These are phyloP conservation scores for Montipora cactus DNA, from an alignment of 64 coral and sea anemone species.

Conservation along the genomic window DNA sequence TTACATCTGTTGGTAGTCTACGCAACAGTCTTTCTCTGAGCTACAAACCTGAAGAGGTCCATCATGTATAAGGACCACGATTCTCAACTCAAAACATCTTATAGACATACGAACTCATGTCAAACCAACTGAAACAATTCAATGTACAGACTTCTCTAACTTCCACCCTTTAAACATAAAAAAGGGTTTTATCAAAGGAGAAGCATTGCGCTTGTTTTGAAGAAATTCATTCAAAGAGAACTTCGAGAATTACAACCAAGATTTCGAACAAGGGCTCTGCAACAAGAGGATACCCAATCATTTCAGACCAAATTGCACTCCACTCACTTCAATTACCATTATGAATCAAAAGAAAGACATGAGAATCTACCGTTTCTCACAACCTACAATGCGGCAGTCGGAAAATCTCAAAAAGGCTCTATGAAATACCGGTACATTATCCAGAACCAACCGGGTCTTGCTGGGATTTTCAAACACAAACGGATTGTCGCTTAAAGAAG, in stretches of 20 bases:
- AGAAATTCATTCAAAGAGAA: neutral
- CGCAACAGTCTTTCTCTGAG: too few relatives aligned
- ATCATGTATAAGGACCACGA: too few relatives aligned
- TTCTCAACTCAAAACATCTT: too few relatives aligned
- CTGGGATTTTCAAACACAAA: too few relatives aligned
- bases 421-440: neutral
- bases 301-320: too few relatives aligned
- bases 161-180: neutral
- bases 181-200: too few relatives aligned
- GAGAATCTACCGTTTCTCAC: conserved; percentile 2
- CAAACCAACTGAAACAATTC: neutral
- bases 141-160: neutral
- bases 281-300: neutral
- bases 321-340: too few relatives aligned
- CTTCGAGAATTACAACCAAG: neutral
- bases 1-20: too few relatives aligned
- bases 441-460: too few relatives aligned
- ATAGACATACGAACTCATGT: neutral
- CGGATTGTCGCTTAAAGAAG: too few relatives aligned
- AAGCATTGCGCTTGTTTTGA: neutral
- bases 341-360: neutral
- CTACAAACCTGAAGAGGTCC: too few relatives aligned
- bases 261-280: neutral
- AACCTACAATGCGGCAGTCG: neutral
- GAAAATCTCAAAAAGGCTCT: neutral